These are phyloP conservation scores for Anastrepha ludens DNA, from an alignment of 1,140 invertebrate genomes.

Conservation along the genomic window DNA sequence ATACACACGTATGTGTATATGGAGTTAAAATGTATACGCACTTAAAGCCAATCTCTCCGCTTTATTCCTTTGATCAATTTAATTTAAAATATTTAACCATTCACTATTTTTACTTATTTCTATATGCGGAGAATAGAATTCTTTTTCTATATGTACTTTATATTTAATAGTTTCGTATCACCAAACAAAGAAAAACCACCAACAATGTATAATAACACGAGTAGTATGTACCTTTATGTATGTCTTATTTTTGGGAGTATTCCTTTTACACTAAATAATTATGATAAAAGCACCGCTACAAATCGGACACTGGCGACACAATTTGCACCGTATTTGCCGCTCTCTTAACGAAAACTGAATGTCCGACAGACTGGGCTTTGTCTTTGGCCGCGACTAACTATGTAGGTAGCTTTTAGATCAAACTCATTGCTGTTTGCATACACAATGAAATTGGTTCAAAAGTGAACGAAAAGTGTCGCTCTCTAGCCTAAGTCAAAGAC, in stretches of 20 bases:
- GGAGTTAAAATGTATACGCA: not conserved
- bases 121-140: too few species aligned
- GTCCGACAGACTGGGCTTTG: not conserved
- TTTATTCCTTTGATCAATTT: not conserved
- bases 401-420: too few species aligned
- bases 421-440: not conserved
- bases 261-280: not conserved
- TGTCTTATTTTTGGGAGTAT: not conserved
- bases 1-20: not conserved
- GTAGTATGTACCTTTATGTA: not conserved
- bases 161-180: too few species aligned
- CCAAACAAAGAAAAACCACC: too few species aligned
- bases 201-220: too few species aligned
- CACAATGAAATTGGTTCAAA: not conserved
- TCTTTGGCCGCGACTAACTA: not conserved
- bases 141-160: too few species aligned
- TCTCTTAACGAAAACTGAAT: constrained; percentile 24
- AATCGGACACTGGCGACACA: not conserved
- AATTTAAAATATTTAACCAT: not conserved
- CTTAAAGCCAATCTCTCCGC: not conserved
- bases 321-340: constrained; percentile 16
- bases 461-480: constrained; percentile 21
- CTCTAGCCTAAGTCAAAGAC: constrained; percentile 26
- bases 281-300: not conserved
- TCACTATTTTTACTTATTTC: too few species aligned